Percentiles rank a stretch among this genome's conserved stretches.
Evolutionary conservation across 2,888 invertebrate species (phyloP).

Genomic region (Ceramica pisi): DNA sequence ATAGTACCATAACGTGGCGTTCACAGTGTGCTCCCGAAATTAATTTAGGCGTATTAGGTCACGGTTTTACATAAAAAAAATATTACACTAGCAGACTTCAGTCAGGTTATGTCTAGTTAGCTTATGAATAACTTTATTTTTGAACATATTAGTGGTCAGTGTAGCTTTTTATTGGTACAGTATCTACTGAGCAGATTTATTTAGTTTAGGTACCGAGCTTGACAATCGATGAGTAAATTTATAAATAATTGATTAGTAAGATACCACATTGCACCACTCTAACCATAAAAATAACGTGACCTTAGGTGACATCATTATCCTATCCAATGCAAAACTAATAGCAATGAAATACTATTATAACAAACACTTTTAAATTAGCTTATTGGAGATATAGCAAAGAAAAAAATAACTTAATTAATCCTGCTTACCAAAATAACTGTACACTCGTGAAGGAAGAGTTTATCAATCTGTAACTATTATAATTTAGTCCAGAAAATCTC

Average conservation of each 20-base stretch:
- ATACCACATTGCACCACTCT: background rate
- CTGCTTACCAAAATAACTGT: too few relatives aligned
- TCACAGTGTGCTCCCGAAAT: conserved; percentile 86
- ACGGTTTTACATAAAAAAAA: conserved; percentile 11
- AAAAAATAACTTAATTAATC: too few relatives aligned
- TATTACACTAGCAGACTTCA: background rate
- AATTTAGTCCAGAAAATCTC: background rate
- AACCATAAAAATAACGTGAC: too few relatives aligned
- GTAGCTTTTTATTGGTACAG: background rate
- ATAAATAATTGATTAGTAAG: background rate
- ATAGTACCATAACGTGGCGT: conserved; percentile 38
- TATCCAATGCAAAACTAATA: background rate
- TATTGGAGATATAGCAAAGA: too few relatives aligned
- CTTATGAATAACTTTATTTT: conserved; percentile 6
- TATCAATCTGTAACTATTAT: too few relatives aligned
- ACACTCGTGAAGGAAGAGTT: background rate
- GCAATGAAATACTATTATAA: background rate
- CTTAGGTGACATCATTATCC: background rate
- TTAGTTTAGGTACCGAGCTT: too few relatives aligned
- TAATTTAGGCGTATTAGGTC: conserved; percentile 78
- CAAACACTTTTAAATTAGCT: background rate
- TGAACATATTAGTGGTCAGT: background rate
- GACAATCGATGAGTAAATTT: too few relatives aligned
- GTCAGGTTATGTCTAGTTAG: conserved; percentile 1
- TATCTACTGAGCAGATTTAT: background rate